Base-by-base conservation (phyloP, 2,888 invertebrate species). In the Chalcosyrphus nemorum region DNA sequence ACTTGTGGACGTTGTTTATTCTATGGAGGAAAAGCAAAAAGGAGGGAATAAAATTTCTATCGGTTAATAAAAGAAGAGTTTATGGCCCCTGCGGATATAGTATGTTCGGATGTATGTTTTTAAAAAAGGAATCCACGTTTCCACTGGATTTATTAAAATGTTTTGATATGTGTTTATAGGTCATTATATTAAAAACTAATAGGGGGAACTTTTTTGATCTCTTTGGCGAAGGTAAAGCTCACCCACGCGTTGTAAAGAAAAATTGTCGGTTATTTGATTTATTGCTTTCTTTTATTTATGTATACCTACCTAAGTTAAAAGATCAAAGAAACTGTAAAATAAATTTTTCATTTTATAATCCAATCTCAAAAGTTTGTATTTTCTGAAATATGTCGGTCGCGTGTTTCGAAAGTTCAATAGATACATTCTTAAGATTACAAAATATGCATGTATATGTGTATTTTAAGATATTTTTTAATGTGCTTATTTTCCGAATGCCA, bases 51-150 rank as follows among this genome's bases (percentile, higher is more conserved):
- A 19, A 57, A 57, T 41, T 63, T n/a, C 63, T 50, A 57, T 78
- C 59, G 68, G 68, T 70, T 76, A 50, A 61, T 76, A 76, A 76
- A 70, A 68, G 7, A 68, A 13, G 32, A 52, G 70, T 68, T 76
- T 76, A 76, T 70, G 24, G 52, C 76, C 47, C 27, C 4, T 4
- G 21, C n/a, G 45, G 35, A 9, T 9, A 19, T n/a, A n/a, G 52
- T 52, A 5, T 32, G 35, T 35, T 9, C 6, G 4, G 32, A 4
- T 2, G 24, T 4, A 24, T 24, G 19, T n/a, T n/a, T n/a, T n/a
- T n/a, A n/a, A n/a, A n/a, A 17, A 27, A n/a, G 27, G 6, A 27
- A 35, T 50, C 13, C 13, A 35, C 21, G 50, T 52, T 21, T 3
- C 66, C 38, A 50, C 5, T 35, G 24, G 24, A 50, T 50, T n/a